Percentiles rank a stretch among this genome's conserved stretches.
Conservation (phyloP, 2,888 invertebrate species). For the Lasius fuliginosus region DNA sequence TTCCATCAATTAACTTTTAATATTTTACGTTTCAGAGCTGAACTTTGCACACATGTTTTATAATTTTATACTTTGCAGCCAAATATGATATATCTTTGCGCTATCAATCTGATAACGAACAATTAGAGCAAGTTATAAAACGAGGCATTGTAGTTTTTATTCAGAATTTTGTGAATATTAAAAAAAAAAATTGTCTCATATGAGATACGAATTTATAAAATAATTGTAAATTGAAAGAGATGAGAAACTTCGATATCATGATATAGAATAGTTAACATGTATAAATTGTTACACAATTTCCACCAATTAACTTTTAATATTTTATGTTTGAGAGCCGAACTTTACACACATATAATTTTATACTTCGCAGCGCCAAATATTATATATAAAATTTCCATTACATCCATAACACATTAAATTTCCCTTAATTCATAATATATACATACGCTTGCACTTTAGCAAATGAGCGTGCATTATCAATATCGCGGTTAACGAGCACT, state of each 20-base stretch:
- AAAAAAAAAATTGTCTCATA: neutral
- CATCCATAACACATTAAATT: conserved; percentile 8
- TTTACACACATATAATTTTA: conserved; percentile 10
- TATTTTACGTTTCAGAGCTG: neutral
- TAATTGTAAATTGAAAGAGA: conserved; percentile 8
- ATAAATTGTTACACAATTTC: neutral
- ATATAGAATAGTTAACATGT: neutral
- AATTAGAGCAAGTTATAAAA: neutral
- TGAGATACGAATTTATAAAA: neutral
- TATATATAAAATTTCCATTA: conserved; percentile 16
- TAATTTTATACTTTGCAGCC: neutral
- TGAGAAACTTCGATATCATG: neutral
- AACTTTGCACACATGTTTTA: neutral
- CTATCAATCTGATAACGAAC: neutral
- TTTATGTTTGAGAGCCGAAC: neutral
- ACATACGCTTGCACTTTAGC: conserved; percentile 1
- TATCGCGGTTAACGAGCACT: conserved; percentile 40
- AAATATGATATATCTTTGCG: neutral
- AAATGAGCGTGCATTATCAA: conserved; percentile 43
- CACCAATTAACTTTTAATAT: conserved; percentile 1
- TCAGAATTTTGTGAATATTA: neutral
- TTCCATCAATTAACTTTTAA: conserved; percentile 1
- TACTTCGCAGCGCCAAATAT: neutral
- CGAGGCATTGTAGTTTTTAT: neutral
- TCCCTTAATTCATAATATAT: conserved; percentile 24